Evolutionary conservation across 2,797 vertebrate species (phyloP), one percentile per base, ranked within the genome.

Genomic region (Enteromius afrohamiltoni): DNA sequence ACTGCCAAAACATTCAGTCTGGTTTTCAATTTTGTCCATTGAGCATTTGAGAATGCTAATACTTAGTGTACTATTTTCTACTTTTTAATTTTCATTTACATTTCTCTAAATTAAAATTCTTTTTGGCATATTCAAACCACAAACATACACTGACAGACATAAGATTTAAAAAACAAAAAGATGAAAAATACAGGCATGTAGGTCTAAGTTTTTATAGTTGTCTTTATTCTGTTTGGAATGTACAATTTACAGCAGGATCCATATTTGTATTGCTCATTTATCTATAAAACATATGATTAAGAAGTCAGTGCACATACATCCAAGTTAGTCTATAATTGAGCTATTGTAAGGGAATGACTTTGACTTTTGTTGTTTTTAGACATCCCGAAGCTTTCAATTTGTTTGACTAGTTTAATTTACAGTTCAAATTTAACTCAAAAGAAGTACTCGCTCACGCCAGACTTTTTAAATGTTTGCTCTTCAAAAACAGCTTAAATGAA

Each of bases 251-350:
- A 76, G 82, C 80, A 88, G 80, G 86, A 83, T 85, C 83, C 82
- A 87, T 77, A 88, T 90, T 58, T 79, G 62, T 83, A 87, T 82
- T 84, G 83, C 79, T 85, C 89, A 89, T 90, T 90, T 91, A 40
- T 75, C 85, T 87, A 88, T 78, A 77, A 90, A 91, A 85, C 88
- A 80, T 94, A 93, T 94, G 90, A 94, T 95, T 95, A 93, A 85
- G 77, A 90, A 90, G 90, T 89, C 87, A 87, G 88, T 91, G 90
- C 88, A 88, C 91, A 91, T 84, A 80, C 86, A 90, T 88, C 92
- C 88, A 93, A 92, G 81, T 85, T 91, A 95, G 93, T 93, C 94
- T 93, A 93, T 93, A 92, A 90, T 91, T 71, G 60, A 68, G 19
- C 17, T 47, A 65, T 4, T 62, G 26, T 37, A 29, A 70, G 49